These are phyloP conservation scores for Bovichtus diacanthus DNA, from an alignment of 2,797 vertebrate genomes.

Conservation along the genomic window DNA sequence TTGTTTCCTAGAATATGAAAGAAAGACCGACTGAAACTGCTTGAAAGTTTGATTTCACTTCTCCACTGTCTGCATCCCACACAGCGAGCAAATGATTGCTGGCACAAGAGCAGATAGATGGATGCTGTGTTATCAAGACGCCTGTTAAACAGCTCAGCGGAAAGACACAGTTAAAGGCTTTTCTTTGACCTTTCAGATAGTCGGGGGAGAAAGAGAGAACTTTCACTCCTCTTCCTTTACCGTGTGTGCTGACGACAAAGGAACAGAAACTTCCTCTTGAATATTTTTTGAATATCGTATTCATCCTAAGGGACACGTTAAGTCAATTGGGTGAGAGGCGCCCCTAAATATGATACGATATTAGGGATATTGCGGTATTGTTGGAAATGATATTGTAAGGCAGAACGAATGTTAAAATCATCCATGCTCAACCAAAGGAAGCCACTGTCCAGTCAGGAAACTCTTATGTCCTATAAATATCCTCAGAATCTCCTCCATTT, in stretches of 20 bases:
- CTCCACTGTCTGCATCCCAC: constrained; percentile 70
- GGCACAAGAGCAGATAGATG: constrained; percentile 53
- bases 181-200: constrained; percentile 60
- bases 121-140: constrained; percentile 64
- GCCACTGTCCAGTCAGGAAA: constrained; percentile 40
- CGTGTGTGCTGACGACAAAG: constrained; percentile 43
- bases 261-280: constrained; percentile 58
- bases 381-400: constrained; percentile 53
- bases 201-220: constrained; percentile 45
- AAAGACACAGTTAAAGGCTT: constrained; percentile 75
- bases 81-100: constrained; percentile 55
- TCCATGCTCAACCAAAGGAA: constrained; percentile 30
- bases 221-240: constrained; percentile 54
- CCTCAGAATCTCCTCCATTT: constrained; percentile 20
- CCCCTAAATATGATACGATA: constrained; percentile 53
- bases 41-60: constrained; percentile 52
- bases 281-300: constrained; percentile 51
- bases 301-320: constrained; percentile 52
- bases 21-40: constrained; percentile 51
- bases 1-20: constrained; percentile 36
- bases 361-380: constrained; percentile 50
- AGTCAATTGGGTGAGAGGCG: constrained; percentile 33
- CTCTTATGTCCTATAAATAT: constrained; percentile 46
- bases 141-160: constrained; percentile 77
- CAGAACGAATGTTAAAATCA: constrained; percentile 63